phyloP scores from a whole-genome alignment of 37 sponge, comb jelly and placozoan species.

The Oscarella lobularis region DNA sequence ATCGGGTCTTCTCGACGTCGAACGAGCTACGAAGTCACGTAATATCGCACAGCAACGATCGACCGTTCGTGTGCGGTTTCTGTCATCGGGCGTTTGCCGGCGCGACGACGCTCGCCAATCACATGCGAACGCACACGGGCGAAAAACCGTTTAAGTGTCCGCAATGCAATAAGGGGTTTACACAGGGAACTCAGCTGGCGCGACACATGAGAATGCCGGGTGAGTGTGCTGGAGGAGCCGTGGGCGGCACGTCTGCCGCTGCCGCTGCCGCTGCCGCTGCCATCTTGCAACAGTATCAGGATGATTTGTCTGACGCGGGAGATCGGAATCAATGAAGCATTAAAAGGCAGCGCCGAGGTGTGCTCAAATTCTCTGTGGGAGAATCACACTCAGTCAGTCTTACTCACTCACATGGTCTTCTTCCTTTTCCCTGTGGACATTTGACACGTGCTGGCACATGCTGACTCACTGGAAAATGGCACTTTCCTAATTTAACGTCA shows the following conservation, averaged over 20 bases:
- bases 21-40: background rate
- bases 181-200: conserved; percentile 5
- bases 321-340: too few relatives aligned
- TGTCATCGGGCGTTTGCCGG: background rate
- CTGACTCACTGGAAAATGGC: too few relatives aligned
- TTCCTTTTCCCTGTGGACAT: too few relatives aligned
- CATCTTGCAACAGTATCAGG: too few relatives aligned
- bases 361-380: too few relatives aligned
- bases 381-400: too few relatives aligned
- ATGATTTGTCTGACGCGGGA: too few relatives aligned
- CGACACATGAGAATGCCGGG: background rate
- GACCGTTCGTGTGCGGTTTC: background rate
- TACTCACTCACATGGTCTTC: too few relatives aligned
- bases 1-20: background rate
- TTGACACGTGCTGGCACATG: too few relatives aligned
- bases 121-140: conserved; percentile 38
- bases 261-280: too few relatives aligned
- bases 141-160: conserved; percentile 65
- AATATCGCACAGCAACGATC: background rate
- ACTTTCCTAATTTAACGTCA: too few relatives aligned
- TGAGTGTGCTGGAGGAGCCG: background rate
- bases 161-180: conserved; percentile 47
- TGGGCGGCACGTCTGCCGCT: background rate
- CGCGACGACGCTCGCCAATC: conserved; percentile 4
- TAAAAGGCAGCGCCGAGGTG: too few relatives aligned